These are phyloP conservation scores for Drosophila orena DNA, from an alignment of 1,140 invertebrate genomes.

Conservation along the genomic window DNA sequence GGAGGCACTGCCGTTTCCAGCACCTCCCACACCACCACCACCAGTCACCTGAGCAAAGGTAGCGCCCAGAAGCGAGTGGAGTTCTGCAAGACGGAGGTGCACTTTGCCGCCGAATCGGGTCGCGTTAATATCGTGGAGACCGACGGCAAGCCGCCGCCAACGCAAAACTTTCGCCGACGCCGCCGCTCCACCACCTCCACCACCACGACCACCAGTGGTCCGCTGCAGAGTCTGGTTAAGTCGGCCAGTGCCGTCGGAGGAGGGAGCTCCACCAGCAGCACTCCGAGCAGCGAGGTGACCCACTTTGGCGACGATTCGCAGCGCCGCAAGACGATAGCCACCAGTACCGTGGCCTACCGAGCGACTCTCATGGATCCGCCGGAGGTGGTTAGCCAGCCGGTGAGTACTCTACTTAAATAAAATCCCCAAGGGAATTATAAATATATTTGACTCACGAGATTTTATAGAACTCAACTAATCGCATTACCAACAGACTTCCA, in stretches of 20 bases:
- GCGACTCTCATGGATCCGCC: constrained; percentile 74
- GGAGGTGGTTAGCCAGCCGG: constrained; percentile 55
- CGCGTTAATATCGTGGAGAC: constrained; percentile 94
- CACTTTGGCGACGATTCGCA: constrained; percentile 73
- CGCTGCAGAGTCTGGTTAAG: constrained; percentile 75
- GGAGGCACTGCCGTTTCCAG: constrained; percentile 25
- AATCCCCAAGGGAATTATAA: too few species aligned
- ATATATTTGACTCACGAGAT: too few species aligned
- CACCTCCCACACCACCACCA: constrained; percentile 77
- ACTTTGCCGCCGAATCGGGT: constrained; percentile 93
- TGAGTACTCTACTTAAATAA: background rate
- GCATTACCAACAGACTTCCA: background rate
- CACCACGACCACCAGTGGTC: constrained; percentile 85
- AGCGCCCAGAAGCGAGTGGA: constrained; percentile 89
- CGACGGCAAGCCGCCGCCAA: constrained; percentile 92
- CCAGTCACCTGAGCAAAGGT: constrained; percentile 31
- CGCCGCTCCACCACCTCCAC: constrained; percentile 86
- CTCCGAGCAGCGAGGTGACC: constrained; percentile 48
- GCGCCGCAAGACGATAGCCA: constrained; percentile 53
- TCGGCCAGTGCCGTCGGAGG: constrained; percentile 49
- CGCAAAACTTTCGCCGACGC: constrained; percentile 90
- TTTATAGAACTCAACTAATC: too few species aligned
- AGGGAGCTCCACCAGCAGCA: constrained; percentile 13
- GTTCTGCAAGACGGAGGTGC: constrained; percentile 94
- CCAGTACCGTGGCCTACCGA: constrained; percentile 70